Evolutionary conservation across 2,113 vertebrate genomes (phyloP).

Genomic region (Corythaixoides concolor): DNA sequence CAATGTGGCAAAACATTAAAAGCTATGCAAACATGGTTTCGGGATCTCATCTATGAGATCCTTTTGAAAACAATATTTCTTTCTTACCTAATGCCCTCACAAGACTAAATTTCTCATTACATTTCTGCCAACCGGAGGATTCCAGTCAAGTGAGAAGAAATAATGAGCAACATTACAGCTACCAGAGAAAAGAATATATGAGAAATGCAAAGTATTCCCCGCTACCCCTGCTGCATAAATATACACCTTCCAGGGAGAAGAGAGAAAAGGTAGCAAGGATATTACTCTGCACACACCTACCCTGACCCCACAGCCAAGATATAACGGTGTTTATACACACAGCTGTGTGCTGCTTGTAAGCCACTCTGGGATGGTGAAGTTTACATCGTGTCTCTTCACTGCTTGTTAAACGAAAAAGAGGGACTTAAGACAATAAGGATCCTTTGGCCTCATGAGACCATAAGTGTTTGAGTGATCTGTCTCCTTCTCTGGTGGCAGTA

Average conservation of each 20-base stretch:
- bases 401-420: background rate
- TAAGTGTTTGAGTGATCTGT: background rate
- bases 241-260: background rate
- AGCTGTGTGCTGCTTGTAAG: background rate
- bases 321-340: background rate
- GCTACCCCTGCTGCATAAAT: background rate
- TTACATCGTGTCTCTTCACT: background rate
- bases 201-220: background rate
- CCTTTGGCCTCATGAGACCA: background rate
- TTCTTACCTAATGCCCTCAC: conserved; percentile 38
- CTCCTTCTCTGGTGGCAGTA: background rate
- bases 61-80: conserved; percentile 9
- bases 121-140: conserved; percentile 50
- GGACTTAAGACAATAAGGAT: background rate
- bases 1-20: conserved; percentile 43
- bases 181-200: background rate
- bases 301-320: background rate
- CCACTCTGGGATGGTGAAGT: background rate
- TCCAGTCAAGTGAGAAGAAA: conserved; percentile 25
- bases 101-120: conserved; percentile 58
- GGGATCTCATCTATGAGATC: conserved; percentile 52
- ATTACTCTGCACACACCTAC: background rate
- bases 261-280: background rate
- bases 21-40: conserved; percentile 29
- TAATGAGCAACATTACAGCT: background rate